phyloP scores from a whole-genome alignment of 2,888 invertebrate genomes.

The Balanococcus diminutus region DNA sequence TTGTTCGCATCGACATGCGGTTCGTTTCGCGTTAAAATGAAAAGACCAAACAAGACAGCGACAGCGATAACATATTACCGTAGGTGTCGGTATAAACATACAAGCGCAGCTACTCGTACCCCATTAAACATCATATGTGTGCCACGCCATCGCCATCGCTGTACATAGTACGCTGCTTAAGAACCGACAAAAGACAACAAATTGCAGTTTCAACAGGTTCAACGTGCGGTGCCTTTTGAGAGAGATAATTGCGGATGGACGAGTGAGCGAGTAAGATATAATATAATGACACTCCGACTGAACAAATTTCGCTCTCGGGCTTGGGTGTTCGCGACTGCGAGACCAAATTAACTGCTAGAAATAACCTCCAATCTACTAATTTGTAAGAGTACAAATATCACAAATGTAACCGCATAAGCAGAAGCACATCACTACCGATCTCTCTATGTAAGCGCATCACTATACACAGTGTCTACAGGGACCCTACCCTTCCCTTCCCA shows the following conservation, averaged over 20 bases:
- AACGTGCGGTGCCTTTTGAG: not conserved
- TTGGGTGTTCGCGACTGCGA: not conserved
- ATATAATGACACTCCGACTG: no score
- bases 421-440: no score
- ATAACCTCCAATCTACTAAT: not conserved
- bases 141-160: no score
- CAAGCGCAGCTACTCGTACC: no score
- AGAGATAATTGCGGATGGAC: not conserved
- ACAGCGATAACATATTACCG: no score
- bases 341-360: not conserved
- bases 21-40: not conserved
- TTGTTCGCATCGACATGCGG: not conserved
- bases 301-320: not conserved
- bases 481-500: no score
- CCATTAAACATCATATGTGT: no score
- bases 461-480: no score
- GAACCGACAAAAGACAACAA: not conserved
- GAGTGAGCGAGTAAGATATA: no score
- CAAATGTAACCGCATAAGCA: not conserved
- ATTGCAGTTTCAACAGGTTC: conserved; percentile 53
- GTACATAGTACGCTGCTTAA: not conserved
- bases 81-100: no score
- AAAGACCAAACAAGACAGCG: no score
- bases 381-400: not conserved
- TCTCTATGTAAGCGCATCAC: no score